Evolutionary conservation across 2,888 invertebrate genomes (phyloP), one percentile per base, ranked within the genome.

Genomic region (Homarus gammarus): DNA sequence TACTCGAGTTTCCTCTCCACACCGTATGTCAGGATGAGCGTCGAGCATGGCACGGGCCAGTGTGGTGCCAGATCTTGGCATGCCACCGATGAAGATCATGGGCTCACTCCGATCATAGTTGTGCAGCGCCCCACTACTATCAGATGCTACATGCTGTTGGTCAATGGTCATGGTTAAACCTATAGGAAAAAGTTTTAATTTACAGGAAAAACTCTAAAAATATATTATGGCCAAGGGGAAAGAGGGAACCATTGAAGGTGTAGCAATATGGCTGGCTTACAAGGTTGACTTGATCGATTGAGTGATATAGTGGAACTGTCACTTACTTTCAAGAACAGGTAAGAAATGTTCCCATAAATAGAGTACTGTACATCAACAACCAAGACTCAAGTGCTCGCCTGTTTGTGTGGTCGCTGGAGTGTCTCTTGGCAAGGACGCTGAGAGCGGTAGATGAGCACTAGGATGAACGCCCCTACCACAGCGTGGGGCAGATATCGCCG

Each of bases 11-110:
- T 99, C 99, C 94, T 99, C 99, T 31, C 99, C 99, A 94, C 99
- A 99, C 94, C 98, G 96, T 93, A 99, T 97, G 93, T 97, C 97
- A 27, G 98, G 98, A 95, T 99, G 99, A 92, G 99, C 99, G 95
- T 99, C 99, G 93, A 99, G 95, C 98, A 99, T 98, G 92, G 98
- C 99, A 93, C 99, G 96, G 97, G 99, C 98, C 93, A 99, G 95
- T 91, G 99, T 99, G 73, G 99, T 99, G 85, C 99, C 99, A 82
- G 98, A 99, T 93, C 99, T 96, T 88, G 99, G 99, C 93, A 99
- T 98, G 92, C 99, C 99, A 90, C 99, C 99, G 94, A 99, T 98
- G 95, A 99, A 99, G 94, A 98, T 97, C 93, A 99, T 95, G 93
- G 98, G 98, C 96, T 98, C 97, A 93, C 97, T 96, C 93, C 98